A percentile compares a stretch with the other conserved stretches of the same genome.
These are phyloP conservation scores for Eupithecia vulgata DNA, from an alignment of 2,888 invertebrate genomes.

Conservation along the genomic window DNA sequence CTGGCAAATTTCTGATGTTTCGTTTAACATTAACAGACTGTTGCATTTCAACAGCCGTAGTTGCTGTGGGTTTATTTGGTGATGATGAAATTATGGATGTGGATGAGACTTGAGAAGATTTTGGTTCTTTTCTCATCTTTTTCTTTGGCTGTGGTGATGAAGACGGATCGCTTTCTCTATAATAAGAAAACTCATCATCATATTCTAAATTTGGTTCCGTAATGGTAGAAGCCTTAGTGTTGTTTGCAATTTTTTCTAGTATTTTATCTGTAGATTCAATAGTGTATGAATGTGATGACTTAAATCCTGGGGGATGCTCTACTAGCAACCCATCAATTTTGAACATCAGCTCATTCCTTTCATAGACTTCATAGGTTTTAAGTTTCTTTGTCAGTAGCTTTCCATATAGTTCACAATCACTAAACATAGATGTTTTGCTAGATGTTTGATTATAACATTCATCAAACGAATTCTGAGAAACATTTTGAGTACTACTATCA, in stretches of 20 bases:
- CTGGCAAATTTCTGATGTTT: background rate
- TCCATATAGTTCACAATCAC: conserved; percentile 24
- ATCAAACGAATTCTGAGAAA: conserved; percentile 12
- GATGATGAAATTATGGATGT: conserved; percentile 6
- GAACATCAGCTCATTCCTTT: conserved; percentile 24
- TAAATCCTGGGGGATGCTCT: conserved; percentile 30
- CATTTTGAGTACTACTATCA: background rate
- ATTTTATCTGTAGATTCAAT: conserved; percentile 4
- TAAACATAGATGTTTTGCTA: background rate
- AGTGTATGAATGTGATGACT: background rate
- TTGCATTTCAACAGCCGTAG: background rate
- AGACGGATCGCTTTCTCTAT: background rate
- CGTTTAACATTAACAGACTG: background rate
- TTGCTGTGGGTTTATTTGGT: conserved; percentile 7
- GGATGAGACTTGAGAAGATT: conserved; percentile 8
- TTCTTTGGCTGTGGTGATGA: conserved; percentile 1
- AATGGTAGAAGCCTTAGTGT: background rate
- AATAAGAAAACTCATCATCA: background rate
- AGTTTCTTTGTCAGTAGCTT: conserved; percentile 25
- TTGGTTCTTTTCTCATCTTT: conserved; percentile 13
- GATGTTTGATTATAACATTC: conserved; percentile 3
- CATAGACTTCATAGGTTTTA: conserved; percentile 25
- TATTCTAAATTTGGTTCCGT: background rate
- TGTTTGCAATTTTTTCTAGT: conserved; percentile 7
- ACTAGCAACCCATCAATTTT: conserved; percentile 29